phyloP scores from a whole-genome alignment of 2,888 invertebrate genomes.

The Rotaria sp. region DNA sequence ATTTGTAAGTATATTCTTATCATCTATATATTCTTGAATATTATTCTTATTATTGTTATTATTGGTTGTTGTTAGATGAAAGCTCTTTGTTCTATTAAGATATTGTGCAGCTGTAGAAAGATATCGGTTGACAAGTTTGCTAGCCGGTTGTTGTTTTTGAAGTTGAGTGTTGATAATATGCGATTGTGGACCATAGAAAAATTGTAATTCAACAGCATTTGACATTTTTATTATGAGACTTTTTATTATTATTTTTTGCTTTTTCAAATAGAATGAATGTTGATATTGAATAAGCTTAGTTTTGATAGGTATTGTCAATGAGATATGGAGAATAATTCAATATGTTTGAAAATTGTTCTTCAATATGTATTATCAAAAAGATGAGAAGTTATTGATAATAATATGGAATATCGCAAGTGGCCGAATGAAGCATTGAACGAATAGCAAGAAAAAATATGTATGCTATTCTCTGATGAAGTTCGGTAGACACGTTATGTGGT shows the following conservation, averaged over 20 bases:
- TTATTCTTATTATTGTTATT: not conserved
- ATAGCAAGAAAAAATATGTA: not conserved
- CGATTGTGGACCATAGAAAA: not conserved
- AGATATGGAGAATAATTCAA: too few relatives aligned
- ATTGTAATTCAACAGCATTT: not conserved
- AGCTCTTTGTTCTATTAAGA: constrained; percentile 18
- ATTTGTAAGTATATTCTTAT: not conserved
- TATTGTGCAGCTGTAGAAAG: not conserved
- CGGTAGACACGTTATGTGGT: not conserved
- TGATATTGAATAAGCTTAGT: too few relatives aligned
- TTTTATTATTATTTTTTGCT: not conserved
- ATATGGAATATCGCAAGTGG: not conserved
- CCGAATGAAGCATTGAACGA: not conserved
- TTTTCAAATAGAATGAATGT: not conserved
- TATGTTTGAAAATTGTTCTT: too few relatives aligned
- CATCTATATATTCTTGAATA: not conserved
- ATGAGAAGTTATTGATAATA: not conserved
- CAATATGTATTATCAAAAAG: not conserved
- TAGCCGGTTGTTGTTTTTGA: not conserved
- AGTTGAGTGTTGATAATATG: not conserved
- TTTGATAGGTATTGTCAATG: too few relatives aligned
- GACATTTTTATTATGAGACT: not conserved
- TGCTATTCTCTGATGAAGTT: not conserved
- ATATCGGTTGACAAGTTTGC: not conserved
- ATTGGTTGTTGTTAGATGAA: not conserved